A percentile compares a stretch with the other conserved stretches of the same genome.
These are phyloP conservation scores for Dendrocincla fuliginosa DNA, from an alignment of 2,797 vertebrate species.

Conservation along the genomic window DNA sequence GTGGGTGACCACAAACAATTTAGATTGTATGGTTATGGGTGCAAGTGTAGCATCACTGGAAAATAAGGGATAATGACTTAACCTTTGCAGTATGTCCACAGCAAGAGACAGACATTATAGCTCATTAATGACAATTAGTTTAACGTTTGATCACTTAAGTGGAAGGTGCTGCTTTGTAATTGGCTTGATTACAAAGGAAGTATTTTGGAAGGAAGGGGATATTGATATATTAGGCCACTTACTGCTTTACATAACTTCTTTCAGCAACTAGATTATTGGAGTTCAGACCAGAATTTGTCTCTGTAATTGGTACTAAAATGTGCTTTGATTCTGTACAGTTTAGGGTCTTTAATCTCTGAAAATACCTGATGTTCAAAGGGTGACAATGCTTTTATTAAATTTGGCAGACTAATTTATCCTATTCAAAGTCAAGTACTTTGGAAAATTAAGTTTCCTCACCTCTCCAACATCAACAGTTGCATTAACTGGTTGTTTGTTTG, in stretches of 20 bases:
- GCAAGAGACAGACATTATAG: not conserved
- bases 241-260: not conserved
- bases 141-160: not conserved
- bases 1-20: fast-evolving
- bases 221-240: not conserved
- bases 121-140: not conserved
- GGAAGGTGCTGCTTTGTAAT: not conserved
- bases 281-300: not conserved
- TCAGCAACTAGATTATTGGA: not conserved
- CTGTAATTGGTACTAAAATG: not conserved
- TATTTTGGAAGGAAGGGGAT: not conserved
- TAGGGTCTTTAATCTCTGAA: not conserved
- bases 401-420: not conserved
- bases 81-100: not conserved
- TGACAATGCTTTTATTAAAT: not conserved
- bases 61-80: not conserved
- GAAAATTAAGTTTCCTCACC: not conserved
- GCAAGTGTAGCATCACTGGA: not conserved
- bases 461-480: not conserved
- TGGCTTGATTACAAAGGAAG: not conserved
- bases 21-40: not conserved
- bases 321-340: not conserved
- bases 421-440: not conserved
- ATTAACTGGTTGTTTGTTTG: not conserved
- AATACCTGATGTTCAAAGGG: not conserved